Evolutionary conservation across 2,888 invertebrate species (phyloP).

Genomic region (Nesidiocoris tenuis): DNA sequence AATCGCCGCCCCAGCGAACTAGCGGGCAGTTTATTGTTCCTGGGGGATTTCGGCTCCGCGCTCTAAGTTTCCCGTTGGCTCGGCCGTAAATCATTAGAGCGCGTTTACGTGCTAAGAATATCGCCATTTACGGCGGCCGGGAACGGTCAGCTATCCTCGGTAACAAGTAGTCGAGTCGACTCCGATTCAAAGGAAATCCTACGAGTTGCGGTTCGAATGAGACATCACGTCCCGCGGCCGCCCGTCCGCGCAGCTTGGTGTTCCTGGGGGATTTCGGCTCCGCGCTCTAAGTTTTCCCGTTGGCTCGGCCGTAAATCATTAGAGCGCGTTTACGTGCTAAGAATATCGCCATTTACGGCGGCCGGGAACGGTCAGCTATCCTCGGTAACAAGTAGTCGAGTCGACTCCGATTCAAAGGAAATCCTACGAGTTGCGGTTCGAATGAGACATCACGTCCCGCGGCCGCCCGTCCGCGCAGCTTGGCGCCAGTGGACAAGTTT

Average conservation of each 20-base stretch:
- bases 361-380: background rate
- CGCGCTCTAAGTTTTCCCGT: no score
- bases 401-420: background rate
- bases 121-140: background rate
- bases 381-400: no score
- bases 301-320: background rate
- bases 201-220: background rate
- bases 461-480: background rate
- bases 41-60: no score
- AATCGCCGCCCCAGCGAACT: no score
- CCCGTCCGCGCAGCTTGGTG: no score
- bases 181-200: background rate
- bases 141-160: background rate
- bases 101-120: background rate
- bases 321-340: background rate
- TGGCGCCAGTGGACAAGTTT: background rate
- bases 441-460: background rate
- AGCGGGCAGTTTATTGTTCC: no score
- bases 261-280: no score
- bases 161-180: background rate
- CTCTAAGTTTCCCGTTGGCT: no score
- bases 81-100: background rate
- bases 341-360: background rate
- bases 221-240: background rate
- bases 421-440: background rate